These are phyloP conservation scores for Tinamus major DNA, from an alignment of 2,797 vertebrate species.

Conservation along the genomic window DNA sequence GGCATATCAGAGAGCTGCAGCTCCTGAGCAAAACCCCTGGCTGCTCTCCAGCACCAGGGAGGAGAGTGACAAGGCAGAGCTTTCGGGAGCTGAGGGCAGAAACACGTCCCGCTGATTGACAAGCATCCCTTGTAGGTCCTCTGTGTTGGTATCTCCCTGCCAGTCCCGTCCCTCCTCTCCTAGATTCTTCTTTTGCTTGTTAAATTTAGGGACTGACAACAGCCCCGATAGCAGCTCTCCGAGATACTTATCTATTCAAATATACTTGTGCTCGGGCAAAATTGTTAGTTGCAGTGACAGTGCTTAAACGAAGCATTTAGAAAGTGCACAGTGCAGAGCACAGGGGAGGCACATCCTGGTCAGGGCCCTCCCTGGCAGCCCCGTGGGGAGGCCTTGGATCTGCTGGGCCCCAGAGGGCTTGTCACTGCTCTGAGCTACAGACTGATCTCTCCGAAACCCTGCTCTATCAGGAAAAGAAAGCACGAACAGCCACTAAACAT, in stretches of 20 bases:
- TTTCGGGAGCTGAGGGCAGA: neutral
- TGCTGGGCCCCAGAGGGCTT: neutral
- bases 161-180: neutral
- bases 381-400: neutral
- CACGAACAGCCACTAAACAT: neutral
- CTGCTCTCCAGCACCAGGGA: neutral
- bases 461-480: neutral
- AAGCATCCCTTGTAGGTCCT: neutral
- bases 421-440: conserved; percentile 15
- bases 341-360: conserved; percentile 15
- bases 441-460: neutral
- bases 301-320: conserved; percentile 43
- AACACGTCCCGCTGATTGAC: neutral
- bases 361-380: neutral
- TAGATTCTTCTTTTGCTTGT: neutral
- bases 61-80: neutral
- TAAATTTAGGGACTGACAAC: neutral
- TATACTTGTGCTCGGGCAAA: conserved; percentile 41
- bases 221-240: conserved; percentile 17
- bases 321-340: neutral
- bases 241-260: conserved; percentile 70
- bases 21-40: conserved; percentile 6
- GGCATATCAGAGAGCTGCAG: conserved; percentile 24
- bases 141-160: neutral
- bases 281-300: conserved; percentile 47